phyloP scores from a whole-genome alignment of 2,113 vertebrate species.

The Xiphophorus hellerii region DNA sequence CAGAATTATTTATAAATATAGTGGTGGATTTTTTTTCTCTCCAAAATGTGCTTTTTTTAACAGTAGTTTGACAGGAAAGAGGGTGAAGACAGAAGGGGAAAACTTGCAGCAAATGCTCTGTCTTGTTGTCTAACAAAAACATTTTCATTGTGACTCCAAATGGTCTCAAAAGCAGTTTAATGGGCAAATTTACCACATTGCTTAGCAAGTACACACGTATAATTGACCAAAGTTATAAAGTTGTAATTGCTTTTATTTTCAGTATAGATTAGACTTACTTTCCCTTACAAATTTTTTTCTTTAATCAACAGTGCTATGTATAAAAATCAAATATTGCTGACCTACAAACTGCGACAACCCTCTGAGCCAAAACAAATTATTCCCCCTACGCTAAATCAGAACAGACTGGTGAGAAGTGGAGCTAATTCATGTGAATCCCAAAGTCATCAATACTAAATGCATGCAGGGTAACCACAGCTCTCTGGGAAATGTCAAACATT shows the following conservation, averaged over 20 bases:
- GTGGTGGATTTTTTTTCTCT: too few relatives aligned
- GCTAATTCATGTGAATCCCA: not conserved
- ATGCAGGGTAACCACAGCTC: constrained; percentile 30
- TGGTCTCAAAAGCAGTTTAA: not conserved
- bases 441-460: constrained; percentile 1
- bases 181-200: not conserved
- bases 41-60: too few relatives aligned
- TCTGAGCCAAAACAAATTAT: not conserved
- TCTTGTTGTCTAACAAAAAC: too few relatives aligned
- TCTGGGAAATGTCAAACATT: not conserved
- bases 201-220: not conserved
- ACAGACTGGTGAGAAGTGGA: not conserved
- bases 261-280: not conserved
- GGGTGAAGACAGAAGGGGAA: too few relatives aligned
- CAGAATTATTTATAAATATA: too few relatives aligned
- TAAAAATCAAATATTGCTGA: not conserved
- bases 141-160: not conserved
- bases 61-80: too few relatives aligned
- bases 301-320: not conserved
- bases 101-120: too few relatives aligned
- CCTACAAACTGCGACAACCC: not conserved
- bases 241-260: not conserved
- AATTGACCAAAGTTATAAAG: not conserved
- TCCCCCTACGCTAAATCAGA: not conserved
- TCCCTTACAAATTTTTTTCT: not conserved